A percentile compares a stretch with the other conserved stretches of the same genome.
Evolutionary conservation across 2,113 vertebrate species (phyloP).

Genomic region (Eclectus roratus): DNA sequence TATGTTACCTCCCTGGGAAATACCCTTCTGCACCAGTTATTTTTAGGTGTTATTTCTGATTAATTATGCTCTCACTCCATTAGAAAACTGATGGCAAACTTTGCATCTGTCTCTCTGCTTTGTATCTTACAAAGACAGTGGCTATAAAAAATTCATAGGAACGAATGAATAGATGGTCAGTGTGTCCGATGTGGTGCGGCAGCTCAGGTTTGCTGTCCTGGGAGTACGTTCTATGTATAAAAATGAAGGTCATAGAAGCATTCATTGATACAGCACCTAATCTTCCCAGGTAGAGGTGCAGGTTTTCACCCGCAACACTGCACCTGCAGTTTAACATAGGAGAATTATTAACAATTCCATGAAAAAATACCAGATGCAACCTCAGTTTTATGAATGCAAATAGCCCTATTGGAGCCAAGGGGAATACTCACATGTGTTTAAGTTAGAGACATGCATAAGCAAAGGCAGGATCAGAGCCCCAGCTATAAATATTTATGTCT

Average conservation of each 20-base stretch:
- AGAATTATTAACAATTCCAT: slow-evolving; percentile 3
- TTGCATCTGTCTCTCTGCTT: slow-evolving; percentile 45
- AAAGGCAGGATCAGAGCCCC: slow-evolving; percentile 49
- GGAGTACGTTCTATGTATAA: background rate
- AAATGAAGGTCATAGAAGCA: slow-evolving; percentile 10
- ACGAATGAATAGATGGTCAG: slow-evolving; percentile 19
- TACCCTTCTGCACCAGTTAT: slow-evolving; percentile 52
- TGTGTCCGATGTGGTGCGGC: background rate
- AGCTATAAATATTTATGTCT: slow-evolving; percentile 60
- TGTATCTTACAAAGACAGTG: slow-evolving; percentile 34
- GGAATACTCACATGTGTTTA: slow-evolving; percentile 46
- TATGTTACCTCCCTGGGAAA: slow-evolving; percentile 55
- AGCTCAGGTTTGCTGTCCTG: background rate
- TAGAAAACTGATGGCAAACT: slow-evolving; percentile 49
- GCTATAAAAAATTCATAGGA: slow-evolving; percentile 44
- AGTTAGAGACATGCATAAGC: slow-evolving; percentile 50
- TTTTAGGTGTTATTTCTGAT: slow-evolving; percentile 68
- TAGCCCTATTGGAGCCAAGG: background rate
- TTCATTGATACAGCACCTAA: background rate
- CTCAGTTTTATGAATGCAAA: slow-evolving; percentile 48
- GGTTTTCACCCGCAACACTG: background rate
- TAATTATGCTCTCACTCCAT: slow-evolving; percentile 62
- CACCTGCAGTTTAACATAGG: background rate
- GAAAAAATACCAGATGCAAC: slow-evolving; percentile 10
- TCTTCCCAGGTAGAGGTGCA: background rate